phyloP scores from a whole-genome alignment of 2,797 vertebrate species.

The Poeciliopsis presidionis region DNA sequence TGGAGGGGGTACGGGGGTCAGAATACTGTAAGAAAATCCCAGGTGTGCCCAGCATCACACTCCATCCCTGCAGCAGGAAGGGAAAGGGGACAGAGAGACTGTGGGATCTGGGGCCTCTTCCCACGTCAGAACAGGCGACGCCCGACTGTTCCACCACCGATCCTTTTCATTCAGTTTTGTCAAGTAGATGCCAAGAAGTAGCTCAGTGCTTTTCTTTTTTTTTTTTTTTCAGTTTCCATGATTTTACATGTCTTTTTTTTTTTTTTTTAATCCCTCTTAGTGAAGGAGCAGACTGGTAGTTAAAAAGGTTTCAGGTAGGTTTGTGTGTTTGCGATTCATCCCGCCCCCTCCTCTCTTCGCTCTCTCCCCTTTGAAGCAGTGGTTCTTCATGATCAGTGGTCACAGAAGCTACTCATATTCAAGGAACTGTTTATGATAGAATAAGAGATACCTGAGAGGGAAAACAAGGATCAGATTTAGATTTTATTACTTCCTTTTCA shows the following conservation, averaged over 20 bases:
- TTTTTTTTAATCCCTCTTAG: conserved; percentile 47
- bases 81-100: conserved; percentile 29
- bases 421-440: conserved; percentile 99
- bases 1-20: conserved; percentile 31
- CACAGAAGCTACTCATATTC: conserved; percentile 91
- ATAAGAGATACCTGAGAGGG: conserved; percentile 90
- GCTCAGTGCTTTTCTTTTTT: conserved; percentile 84
- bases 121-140: conserved; percentile 42
- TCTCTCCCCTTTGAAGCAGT: conserved; percentile 65
- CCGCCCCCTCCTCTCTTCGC: conserved; percentile 69
- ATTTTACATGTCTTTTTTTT: conserved; percentile 69
- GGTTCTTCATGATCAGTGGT: conserved; percentile 61
- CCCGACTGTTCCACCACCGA: conserved; percentile 55
- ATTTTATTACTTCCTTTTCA: not conserved
- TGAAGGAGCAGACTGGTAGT: conserved; percentile 67
- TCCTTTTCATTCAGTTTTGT: conserved; percentile 80
- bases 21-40: conserved; percentile 75
- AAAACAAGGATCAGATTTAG: conserved; percentile 8
- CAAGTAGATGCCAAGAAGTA: conserved; percentile 84
- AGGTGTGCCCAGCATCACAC: conserved; percentile 68
- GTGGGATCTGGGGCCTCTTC: conserved; percentile 43
- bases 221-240: conserved; percentile 74
- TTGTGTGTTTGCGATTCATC: conserved; percentile 81
- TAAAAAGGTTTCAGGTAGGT: conserved; percentile 86
- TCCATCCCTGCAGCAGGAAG: conserved; percentile 65